Evolutionary conservation across 1,140 invertebrate genomes (phyloP).

Genomic region (Drosophila bocqueti): DNA sequence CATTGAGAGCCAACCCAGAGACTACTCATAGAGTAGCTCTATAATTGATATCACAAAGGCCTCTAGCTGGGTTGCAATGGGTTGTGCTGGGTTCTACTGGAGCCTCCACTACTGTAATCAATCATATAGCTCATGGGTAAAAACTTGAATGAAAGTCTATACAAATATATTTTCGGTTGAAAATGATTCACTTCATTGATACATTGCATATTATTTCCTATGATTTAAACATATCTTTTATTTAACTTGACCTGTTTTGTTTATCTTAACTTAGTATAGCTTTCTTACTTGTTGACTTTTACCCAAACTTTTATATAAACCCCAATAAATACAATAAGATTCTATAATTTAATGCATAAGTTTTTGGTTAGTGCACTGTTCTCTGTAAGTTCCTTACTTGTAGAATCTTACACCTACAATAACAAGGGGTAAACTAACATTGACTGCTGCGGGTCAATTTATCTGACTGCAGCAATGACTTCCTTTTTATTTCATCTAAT

Average conservation of each 20-base stretch:
- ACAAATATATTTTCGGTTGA: not conserved
- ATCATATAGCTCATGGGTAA: not conserved
- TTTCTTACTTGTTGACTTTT: too few relatives aligned
- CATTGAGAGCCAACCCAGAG: slow-evolving; percentile 3
- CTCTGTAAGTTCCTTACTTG: not conserved
- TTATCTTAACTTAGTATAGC: too few relatives aligned
- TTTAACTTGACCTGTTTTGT: too few relatives aligned
- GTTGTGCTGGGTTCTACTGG: not conserved
- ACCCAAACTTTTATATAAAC: too few relatives aligned
- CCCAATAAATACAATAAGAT: too few relatives aligned
- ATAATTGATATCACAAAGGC: slow-evolving; percentile 32
- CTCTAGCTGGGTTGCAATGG: slow-evolving; percentile 2
- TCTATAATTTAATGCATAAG: too few relatives aligned
- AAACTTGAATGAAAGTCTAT: not conserved
- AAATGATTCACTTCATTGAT: too few relatives aligned
- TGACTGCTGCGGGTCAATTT: too few relatives aligned
- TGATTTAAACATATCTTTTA: too few relatives aligned
- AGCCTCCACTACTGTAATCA: slow-evolving; percentile 8
- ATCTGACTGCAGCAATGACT: not conserved
- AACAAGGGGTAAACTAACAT: not conserved
- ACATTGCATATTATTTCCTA: not conserved
- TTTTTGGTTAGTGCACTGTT: not conserved
- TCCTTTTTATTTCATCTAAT: too few relatives aligned
- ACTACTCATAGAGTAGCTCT: slow-evolving; percentile 10
- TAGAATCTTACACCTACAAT: not conserved